Percentiles rank a stretch among this genome's conserved stretches.
These are phyloP conservation scores for Phyto melanocephala DNA, from an alignment of 2,888 invertebrate genomes.

Conservation along the genomic window DNA sequence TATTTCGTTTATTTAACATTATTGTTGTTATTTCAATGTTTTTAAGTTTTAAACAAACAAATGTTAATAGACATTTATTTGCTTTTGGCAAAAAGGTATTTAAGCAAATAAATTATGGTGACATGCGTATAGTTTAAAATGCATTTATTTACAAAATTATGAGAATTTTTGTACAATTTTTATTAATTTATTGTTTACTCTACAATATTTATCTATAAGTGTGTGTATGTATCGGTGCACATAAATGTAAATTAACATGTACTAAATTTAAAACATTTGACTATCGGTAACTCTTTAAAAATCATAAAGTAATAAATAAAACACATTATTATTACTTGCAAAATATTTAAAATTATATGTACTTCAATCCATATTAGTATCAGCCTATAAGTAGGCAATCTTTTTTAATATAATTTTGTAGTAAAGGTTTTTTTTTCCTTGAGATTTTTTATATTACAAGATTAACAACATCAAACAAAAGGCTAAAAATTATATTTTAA, in stretches of 20 bases:
- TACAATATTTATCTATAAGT: conserved; percentile 10
- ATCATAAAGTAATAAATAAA: conserved; percentile 2
- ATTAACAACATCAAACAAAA: no score
- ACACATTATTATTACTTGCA: background rate
- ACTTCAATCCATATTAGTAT: background rate
- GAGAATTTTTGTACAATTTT: conserved; percentile 31
- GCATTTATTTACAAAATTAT: conserved; percentile 51
- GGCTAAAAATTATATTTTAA: no score
- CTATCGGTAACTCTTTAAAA: background rate
- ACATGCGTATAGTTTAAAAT: conserved; percentile 62
- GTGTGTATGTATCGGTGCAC: background rate
- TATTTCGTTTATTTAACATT: background rate
- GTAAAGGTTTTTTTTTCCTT: no score
- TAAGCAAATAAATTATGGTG: conserved; percentile 61
- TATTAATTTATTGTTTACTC: conserved; percentile 52
- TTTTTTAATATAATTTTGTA: no score
- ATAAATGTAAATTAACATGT: conserved; percentile 53
- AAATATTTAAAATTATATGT: background rate
- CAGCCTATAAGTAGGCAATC: background rate
- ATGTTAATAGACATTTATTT: conserved; percentile 37
- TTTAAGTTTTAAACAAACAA: conserved; percentile 1
- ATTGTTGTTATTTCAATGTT: conserved; percentile 23
- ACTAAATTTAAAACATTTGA: conserved; percentile 19
- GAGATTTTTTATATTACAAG: no score
- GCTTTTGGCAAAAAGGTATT: conserved; percentile 63